A percentile compares a stretch with the other conserved stretches of the same genome.
Conservation (phyloP, 2,888 invertebrate species). For the Andrena fulva region DNA sequence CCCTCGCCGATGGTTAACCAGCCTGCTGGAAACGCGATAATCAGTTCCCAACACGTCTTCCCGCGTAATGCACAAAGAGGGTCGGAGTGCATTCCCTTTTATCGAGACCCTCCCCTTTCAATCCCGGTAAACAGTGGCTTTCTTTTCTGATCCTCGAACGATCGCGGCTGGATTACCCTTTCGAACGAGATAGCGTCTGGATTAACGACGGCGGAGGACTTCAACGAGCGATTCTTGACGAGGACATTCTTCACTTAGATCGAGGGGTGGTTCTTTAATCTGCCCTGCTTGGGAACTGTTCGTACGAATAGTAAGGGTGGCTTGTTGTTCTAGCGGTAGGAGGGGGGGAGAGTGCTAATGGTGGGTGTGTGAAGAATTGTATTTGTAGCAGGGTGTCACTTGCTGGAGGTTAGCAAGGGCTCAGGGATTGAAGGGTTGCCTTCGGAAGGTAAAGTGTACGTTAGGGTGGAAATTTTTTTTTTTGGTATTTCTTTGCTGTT, state of each 20-base stretch:
- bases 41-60: slow-evolving; percentile 62
- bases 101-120: slow-evolving; percentile 30
- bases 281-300: neutral
- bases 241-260: neutral
- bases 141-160: neutral
- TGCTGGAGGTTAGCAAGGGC: no score
- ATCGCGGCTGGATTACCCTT: slow-evolving; percentile 2
- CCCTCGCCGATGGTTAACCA: slow-evolving; percentile 59
- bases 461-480: no score
- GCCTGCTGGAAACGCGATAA: slow-evolving; percentile 71
- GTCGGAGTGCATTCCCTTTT: slow-evolving; percentile 46
- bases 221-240: neutral
- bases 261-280: neutral
- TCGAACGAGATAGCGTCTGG: neutral
- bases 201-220: neutral
- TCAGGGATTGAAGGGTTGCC: no score
- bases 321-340: no score
- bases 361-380: no score
- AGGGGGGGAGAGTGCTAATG: no score
- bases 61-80: slow-evolving; percentile 42
- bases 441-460: no score
- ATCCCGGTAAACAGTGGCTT: slow-evolving; percentile 28
- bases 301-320: no score
- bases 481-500: no score
- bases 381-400: no score